Percentiles rank a stretch among this genome's conserved stretches.
Evolutionary conservation across 2,888 invertebrate genomes (phyloP).

Genomic region (Loripinus fragilis): DNA sequence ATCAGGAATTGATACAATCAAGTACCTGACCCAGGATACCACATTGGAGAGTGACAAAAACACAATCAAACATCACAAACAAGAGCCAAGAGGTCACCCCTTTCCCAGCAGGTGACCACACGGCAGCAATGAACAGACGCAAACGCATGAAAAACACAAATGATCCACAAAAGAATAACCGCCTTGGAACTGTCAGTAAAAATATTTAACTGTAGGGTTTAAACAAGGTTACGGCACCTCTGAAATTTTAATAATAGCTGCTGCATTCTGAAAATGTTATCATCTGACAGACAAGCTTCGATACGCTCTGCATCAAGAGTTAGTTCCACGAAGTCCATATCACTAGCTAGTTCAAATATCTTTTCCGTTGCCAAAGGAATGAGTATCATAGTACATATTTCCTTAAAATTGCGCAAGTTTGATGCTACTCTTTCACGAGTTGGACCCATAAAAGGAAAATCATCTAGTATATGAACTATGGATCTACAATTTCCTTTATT

Average conservation of each 20-base stretch:
- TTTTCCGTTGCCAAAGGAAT: constrained; percentile 8
- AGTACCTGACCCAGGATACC: too few relatives aligned
- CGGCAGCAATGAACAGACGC: too few relatives aligned
- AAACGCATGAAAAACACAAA: too few relatives aligned
- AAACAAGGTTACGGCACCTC: constrained; percentile 24
- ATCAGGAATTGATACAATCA: too few relatives aligned
- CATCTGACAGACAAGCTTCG: constrained; percentile 40
- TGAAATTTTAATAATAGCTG: background rate
- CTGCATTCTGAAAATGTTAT: constrained; percentile 39
- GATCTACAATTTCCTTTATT: constrained; percentile 14
- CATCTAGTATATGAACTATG: constrained; percentile 31
- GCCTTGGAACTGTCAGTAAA: too few relatives aligned
- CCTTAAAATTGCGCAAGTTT: background rate
- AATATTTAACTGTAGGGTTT: constrained; percentile 29
- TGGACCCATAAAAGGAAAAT: constrained; percentile 33
- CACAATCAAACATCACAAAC: too few relatives aligned
- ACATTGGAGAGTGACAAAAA: too few relatives aligned
- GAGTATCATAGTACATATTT: background rate
- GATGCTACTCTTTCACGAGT: constrained; percentile 16
- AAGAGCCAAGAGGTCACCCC: too few relatives aligned
- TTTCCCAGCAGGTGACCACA: too few relatives aligned
- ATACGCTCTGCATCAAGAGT: constrained; percentile 32
- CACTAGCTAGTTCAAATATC: constrained; percentile 26
- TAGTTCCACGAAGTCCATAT: constrained; percentile 27
- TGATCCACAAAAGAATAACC: too few relatives aligned